phyloP scores from a whole-genome alignment of 2,888 invertebrate genomes.

The Acanthococcus lagerstroemiae region DNA sequence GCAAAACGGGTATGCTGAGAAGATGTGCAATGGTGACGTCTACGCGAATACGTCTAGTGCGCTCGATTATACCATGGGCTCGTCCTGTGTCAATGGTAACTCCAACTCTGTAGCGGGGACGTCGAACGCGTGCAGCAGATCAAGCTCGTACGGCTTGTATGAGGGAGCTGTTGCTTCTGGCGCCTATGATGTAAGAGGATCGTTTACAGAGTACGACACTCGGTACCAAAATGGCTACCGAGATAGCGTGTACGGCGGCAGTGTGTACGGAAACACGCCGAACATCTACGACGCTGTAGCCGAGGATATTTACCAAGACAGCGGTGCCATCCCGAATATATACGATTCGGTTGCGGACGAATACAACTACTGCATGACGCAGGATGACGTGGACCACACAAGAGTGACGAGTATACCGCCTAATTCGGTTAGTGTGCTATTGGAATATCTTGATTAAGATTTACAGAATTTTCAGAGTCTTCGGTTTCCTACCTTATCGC shows the following conservation, averaged over 20 bases:
- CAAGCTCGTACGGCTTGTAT: too few species aligned
- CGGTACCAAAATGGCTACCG: neutral
- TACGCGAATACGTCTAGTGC: neutral
- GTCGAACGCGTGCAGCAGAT: too few species aligned
- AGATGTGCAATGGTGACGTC: neutral
- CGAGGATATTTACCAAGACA: neutral
- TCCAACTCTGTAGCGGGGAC: too few species aligned
- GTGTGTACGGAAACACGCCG: neutral
- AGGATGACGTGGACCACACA: neutral
- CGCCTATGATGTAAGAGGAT: too few species aligned
- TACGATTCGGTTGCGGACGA: slow-evolving; percentile 15
- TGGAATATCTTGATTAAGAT: too few species aligned
- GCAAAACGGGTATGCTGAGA: neutral
- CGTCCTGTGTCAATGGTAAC: too few species aligned
- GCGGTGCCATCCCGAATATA: neutral
- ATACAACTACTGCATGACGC: neutral
- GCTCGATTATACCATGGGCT: neutral
- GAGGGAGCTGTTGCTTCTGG: too few species aligned
- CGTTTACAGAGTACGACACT: too few species aligned
- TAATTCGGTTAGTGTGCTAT: too few species aligned
- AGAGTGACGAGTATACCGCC: too few species aligned
- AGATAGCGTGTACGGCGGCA: neutral
- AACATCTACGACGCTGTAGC: slow-evolving; percentile 14
- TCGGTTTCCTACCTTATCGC: too few species aligned
- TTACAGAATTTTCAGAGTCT: too few species aligned